phyloP scores from a whole-genome alignment of 2,888 invertebrate species.

The Ferdinandea cuprea region DNA sequence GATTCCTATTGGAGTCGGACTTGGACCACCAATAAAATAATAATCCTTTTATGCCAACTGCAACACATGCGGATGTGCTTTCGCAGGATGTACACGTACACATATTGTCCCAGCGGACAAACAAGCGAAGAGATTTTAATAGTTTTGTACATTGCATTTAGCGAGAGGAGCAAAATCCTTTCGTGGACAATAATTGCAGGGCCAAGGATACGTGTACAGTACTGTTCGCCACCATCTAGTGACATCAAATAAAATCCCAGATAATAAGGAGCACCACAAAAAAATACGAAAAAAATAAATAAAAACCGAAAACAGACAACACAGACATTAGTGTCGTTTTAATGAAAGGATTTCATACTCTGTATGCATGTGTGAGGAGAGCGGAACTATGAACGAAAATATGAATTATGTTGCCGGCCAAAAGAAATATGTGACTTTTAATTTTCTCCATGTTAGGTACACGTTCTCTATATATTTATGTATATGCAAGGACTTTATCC shows the following conservation, averaged over 20 bases:
- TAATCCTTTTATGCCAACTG: slow-evolving; percentile 36
- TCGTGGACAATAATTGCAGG: slow-evolving; percentile 24
- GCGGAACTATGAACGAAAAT: neutral
- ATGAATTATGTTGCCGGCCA: slow-evolving; percentile 60
- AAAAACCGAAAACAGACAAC: no score
- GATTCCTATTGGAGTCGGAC: slow-evolving; percentile 14
- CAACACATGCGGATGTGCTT: slow-evolving; percentile 11
- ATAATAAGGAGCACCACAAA: slow-evolving; percentile 37
- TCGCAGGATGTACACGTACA: neutral
- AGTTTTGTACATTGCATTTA: neutral
- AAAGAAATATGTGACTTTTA: slow-evolving; percentile 66
- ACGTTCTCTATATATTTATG: slow-evolving; percentile 3
- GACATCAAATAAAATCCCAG: slow-evolving; percentile 20
- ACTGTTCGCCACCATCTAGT: slow-evolving; percentile 17
- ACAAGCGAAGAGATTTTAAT: slow-evolving; percentile 25
- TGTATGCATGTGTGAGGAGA: slow-evolving; percentile 2
- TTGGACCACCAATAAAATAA: slow-evolving; percentile 55
- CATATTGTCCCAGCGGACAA: slow-evolving; percentile 16
- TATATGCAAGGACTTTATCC: slow-evolving; percentile 27
- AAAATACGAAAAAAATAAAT: no score
- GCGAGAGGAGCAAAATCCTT: slow-evolving; percentile 17
- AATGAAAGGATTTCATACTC: slow-evolving; percentile 51
- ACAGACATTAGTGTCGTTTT: slow-evolving; percentile 54
- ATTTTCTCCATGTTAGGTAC: slow-evolving; percentile 21
- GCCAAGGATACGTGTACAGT: slow-evolving; percentile 39